Conservation (phyloP, 2,888 invertebrate genomes). For the Leptodirus hochenwartii region DNA sequence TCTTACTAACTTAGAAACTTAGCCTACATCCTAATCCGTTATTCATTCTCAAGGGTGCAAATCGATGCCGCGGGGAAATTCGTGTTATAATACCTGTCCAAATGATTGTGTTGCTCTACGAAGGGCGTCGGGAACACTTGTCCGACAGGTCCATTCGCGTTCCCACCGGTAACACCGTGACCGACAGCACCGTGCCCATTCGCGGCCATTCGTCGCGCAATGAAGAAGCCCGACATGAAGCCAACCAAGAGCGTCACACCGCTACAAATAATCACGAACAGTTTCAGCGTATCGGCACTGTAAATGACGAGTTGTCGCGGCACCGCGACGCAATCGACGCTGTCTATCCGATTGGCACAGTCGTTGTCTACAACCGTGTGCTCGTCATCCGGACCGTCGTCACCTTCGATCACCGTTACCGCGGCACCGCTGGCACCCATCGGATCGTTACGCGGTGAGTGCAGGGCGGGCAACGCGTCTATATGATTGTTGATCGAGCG, state of each 20-base stretch:
- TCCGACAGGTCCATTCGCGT: no score
- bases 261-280: constrained; percentile 63
- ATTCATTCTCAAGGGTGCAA: no score
- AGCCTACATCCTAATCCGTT: no score
- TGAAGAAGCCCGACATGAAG: constrained; percentile 68
- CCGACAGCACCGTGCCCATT: constrained; percentile 53
- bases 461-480: no score
- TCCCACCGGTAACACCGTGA: no score
- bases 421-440: constrained; percentile 5
- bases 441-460: no score
- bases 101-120: constrained; percentile 60
- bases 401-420: constrained; percentile 7
- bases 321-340: constrained; percentile 20
- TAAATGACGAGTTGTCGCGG: constrained; percentile 46
- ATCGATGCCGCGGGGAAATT: no score
- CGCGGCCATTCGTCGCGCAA: constrained; percentile 54
- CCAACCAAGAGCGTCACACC: constrained; percentile 66
- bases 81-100: constrained; percentile 61
- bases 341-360: constrained; percentile 20
- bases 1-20: no score
- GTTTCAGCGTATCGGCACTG: constrained; percentile 62
- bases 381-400: constrained; percentile 19
- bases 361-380: not conserved
- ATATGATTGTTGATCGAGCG: no score
- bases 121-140: no score